Evolutionary conservation across 2,888 invertebrate genomes (phyloP).

Genomic region (Oligia latruncula): DNA sequence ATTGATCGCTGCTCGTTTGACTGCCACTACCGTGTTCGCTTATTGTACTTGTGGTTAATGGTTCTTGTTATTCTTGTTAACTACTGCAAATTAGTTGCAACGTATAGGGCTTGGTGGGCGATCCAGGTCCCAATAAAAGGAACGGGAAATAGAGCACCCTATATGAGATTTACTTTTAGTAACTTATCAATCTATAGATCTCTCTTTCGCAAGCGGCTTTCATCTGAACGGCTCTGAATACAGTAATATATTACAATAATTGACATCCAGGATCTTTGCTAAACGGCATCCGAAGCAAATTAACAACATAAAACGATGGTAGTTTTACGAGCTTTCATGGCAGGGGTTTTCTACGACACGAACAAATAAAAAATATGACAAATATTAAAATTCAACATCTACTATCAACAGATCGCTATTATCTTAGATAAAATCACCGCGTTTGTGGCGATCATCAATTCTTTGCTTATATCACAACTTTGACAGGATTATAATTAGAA

Average conservation of each 20-base stretch:
- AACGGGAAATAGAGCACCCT: neutral
- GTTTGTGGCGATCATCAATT: slow-evolving; percentile 88
- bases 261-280: slow-evolving; percentile 29
- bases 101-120: slow-evolving; percentile 33
- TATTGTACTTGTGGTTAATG: slow-evolving; percentile 69
- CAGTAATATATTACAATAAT: slow-evolving; percentile 23
- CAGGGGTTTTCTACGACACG: slow-evolving; percentile 53
- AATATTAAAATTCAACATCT: slow-evolving; percentile 80
- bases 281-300: slow-evolving; percentile 44
- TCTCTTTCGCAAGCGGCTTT: neutral
- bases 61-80: slow-evolving; percentile 66
- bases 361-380: slow-evolving; percentile 78
- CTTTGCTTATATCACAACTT: slow-evolving; percentile 86
- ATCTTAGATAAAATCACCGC: slow-evolving; percentile 86
- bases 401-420: slow-evolving; percentile 84
- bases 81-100: slow-evolving; percentile 60
- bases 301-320: slow-evolving; percentile 45
- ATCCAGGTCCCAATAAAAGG: slow-evolving; percentile 1
- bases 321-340: slow-evolving; percentile 62
- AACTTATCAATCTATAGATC: neutral
- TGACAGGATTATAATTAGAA: slow-evolving; percentile 90
- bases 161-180: neutral
- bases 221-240: slow-evolving; percentile 1
- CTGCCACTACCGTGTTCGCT: slow-evolving; percentile 64
- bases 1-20: slow-evolving; percentile 78